A percentile compares a stretch with the other conserved stretches of the same genome.
These are phyloP conservation scores for Odontamblyopus lacepedii DNA, from an alignment of 2,797 vertebrate species.

Conservation along the genomic window DNA sequence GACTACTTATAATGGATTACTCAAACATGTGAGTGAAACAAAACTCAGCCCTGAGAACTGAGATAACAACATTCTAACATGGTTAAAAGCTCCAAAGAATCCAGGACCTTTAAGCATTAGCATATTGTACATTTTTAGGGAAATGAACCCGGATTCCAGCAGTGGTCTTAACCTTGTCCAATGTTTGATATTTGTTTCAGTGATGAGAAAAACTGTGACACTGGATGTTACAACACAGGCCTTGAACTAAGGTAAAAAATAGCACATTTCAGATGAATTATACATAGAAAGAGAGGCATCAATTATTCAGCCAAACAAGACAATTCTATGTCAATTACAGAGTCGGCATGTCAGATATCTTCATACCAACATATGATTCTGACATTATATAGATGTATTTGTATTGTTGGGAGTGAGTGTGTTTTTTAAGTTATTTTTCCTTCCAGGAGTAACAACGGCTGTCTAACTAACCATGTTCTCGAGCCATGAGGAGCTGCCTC, in stretches of 20 bases:
- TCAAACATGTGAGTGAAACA: too few species aligned
- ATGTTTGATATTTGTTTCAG: constrained; percentile 22
- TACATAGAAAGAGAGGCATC: constrained; percentile 41
- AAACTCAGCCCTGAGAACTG: too few species aligned
- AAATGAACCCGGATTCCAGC: constrained; percentile 16
- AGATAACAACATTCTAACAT: too few species aligned
- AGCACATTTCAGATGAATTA: constrained; percentile 60
- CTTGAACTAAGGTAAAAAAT: constrained; percentile 41
- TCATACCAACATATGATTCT: background rate
- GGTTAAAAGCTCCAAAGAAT: too few species aligned
- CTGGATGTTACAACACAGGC: constrained; percentile 20
- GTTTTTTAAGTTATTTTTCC: background rate
- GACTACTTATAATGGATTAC: too few species aligned
- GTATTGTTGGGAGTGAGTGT: background rate
- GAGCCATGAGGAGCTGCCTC: constrained; percentile 21
- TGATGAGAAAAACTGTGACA: constrained; percentile 26
- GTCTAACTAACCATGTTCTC: constrained; percentile 36
- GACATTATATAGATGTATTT: background rate
- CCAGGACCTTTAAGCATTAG: too few species aligned
- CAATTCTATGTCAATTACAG: constrained; percentile 54
- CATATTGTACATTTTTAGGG: constrained; percentile 3
- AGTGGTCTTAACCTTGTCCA: constrained; percentile 21
- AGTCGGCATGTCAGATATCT: constrained; percentile 30
- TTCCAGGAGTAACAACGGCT: constrained; percentile 40
- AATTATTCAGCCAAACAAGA: constrained; percentile 61